Evolutionary conservation across 1,140 invertebrate species (phyloP).

Genomic region (Neotoxoptera formosana): DNA sequence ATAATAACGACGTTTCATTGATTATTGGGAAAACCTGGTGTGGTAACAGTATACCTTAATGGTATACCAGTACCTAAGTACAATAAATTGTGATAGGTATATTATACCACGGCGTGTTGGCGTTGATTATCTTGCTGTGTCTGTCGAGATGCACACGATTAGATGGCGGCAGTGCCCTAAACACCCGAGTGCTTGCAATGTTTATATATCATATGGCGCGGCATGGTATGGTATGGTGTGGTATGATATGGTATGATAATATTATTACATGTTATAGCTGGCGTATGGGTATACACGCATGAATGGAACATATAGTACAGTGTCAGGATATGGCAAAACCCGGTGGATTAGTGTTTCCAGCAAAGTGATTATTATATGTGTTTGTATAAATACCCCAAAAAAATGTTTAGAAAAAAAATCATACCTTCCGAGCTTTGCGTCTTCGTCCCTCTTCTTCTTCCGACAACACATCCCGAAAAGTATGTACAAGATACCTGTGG

Average conservation of each 20-base stretch:
- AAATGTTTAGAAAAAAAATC: slow-evolving; percentile 40
- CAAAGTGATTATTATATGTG: neutral
- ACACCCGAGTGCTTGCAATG: neutral
- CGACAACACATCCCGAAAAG: slow-evolving; percentile 71
- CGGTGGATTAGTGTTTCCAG: slow-evolving; percentile 26
- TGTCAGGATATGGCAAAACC: neutral
- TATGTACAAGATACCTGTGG: slow-evolving; percentile 74
- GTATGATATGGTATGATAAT: neutral
- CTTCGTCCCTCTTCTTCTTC: slow-evolving; percentile 75
- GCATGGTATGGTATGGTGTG: no score
- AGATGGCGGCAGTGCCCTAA: neutral
- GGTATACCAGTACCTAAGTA: neutral
- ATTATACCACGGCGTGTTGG: neutral
- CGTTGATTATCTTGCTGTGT: neutral
- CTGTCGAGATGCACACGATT: neutral
- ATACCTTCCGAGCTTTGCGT: slow-evolving; percentile 83
- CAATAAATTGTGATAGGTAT: neutral
- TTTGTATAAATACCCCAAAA: neutral
- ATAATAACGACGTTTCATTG: neutral
- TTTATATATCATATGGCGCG: neutral
- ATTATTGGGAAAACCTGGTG: neutral
- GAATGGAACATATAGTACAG: neutral
- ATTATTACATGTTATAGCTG: neutral
- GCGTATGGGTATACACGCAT: neutral
- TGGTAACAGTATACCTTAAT: neutral